Base-by-base conservation (phyloP, 2,888 invertebrate species). In the Seladonia tumulorum region DNA sequence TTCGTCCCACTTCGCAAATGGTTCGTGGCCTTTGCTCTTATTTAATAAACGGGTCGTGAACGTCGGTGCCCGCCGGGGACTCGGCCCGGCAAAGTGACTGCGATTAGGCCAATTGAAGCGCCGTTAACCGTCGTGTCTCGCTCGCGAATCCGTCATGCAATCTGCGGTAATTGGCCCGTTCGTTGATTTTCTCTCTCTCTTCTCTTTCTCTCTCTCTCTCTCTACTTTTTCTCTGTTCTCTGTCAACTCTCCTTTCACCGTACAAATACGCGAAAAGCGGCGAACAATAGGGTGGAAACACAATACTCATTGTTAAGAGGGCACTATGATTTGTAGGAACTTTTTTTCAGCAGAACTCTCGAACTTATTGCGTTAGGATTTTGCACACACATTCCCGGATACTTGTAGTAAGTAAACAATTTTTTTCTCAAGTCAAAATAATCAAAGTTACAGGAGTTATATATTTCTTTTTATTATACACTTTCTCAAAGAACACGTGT, bases 11-110 rank as follows among this genome's bases (percentile, higher is more conserved):
- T 90, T 90, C 75, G 76, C 87, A 81, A 88, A 87, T 83, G 86
- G 84, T 87, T 85, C 89, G 90, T 86, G 87, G 87, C 89, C 90
- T 90, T 83, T 87, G 91, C 86, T 87, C 87, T 91, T 86, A 87
- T 90, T 91, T 82, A 88, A 90, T 87, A 88, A 88, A 88, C 85
- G 89, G 86, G 84, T 87, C 83, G 87, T 81, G 84, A 82, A 80
- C 86, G 88, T 79, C 85, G 87, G 77, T 80, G 83, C 79, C 80
- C 87, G 82, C 77, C 81, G 42, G 82, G 78, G 80, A 78, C 78
- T 86, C 47, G 75, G 75, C 75, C 82, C 76, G 78, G 73, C 81
- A 87, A 89, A 90, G 84, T 90, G 87, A 84, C 84, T 82, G 53
- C 89, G 87, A 90, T 90, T 90, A 83, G 83, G 22, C 82, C 89